Evolutionary conservation across 2,113 vertebrate genomes (phyloP).

Genomic region (Carassius auratus): DNA sequence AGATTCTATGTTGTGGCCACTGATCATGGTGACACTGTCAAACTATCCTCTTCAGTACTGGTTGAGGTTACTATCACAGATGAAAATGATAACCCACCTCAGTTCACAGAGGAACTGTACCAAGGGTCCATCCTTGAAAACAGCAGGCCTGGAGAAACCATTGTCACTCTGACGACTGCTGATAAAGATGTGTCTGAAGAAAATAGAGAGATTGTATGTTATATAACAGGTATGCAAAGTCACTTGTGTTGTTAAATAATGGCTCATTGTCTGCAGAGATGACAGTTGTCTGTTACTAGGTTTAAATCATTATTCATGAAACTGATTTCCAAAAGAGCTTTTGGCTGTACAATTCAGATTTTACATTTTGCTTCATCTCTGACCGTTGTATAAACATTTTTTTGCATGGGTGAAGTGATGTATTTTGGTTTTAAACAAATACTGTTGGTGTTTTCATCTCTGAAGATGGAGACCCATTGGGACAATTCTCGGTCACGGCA

Average conservation of each 20-base stretch:
- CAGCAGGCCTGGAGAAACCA: constrained; percentile 79
- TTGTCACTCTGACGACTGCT: constrained; percentile 82
- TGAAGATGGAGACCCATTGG: constrained; percentile 87
- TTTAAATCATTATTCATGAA: background rate
- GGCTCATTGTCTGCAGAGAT: too few species aligned
- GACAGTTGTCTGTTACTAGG: background rate
- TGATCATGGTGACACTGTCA: constrained; percentile 84
- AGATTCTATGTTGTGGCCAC: constrained; percentile 86
- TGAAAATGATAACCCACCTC: constrained; percentile 92
- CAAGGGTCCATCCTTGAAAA: constrained; percentile 88
- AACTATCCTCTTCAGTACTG: constrained; percentile 87
- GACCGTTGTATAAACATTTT: background rate
- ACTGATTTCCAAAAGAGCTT: background rate
- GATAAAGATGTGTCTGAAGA: constrained; percentile 87
- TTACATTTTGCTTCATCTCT: background rate
- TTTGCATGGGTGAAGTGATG: background rate
- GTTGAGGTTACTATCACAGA: constrained; percentile 91
- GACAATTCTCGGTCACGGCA: constrained; percentile 86
- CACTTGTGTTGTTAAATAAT: too few species aligned
- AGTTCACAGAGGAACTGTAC: constrained; percentile 84
- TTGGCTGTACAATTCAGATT: background rate
- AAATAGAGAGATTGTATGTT: constrained; percentile 89
- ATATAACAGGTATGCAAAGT: constrained; percentile 88
- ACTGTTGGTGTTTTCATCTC: background rate
- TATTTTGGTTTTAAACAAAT: constrained; percentile 1